Conservation (phyloP, 2,888 invertebrate species). For the Drosophila robusta region DNA sequence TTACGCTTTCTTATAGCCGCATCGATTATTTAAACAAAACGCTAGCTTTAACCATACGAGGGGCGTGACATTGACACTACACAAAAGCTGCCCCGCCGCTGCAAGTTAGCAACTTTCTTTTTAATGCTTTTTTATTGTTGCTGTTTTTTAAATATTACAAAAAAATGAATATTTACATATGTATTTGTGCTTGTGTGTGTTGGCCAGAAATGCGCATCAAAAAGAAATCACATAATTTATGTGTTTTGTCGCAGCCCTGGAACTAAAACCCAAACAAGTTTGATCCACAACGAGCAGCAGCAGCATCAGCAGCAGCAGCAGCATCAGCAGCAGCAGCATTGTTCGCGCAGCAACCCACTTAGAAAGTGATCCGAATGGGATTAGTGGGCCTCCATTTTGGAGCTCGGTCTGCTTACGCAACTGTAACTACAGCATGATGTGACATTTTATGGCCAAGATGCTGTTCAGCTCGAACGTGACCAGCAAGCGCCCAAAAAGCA, state of each 20-base stretch:
- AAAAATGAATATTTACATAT: slow-evolving; percentile 33
- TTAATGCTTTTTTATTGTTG: slow-evolving; percentile 35
- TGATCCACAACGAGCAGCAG: slow-evolving; percentile 19
- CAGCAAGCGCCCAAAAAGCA: slow-evolving; percentile 14
- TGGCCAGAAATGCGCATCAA: slow-evolving; percentile 43
- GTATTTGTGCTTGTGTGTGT: background rate
- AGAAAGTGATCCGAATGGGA: slow-evolving; percentile 74
- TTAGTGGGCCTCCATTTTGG: slow-evolving; percentile 46
- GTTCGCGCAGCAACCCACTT: slow-evolving; percentile 39
- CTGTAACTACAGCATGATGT: slow-evolving; percentile 37
- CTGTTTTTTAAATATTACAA: background rate
- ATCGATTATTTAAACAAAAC: slow-evolving; percentile 60
- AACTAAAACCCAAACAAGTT: slow-evolving; percentile 50
- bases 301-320: background rate
- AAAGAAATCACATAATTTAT: slow-evolving; percentile 63
- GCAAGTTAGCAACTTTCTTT: slow-evolving; percentile 67
- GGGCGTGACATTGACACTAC: slow-evolving; percentile 72
- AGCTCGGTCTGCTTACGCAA: slow-evolving; percentile 43
- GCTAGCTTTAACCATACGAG: slow-evolving; percentile 30
- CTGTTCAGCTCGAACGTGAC: slow-evolving; percentile 41
- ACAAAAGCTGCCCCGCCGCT: slow-evolving; percentile 24
- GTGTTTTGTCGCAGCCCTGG: slow-evolving; percentile 24
- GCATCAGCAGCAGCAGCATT: background rate
- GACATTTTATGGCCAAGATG: slow-evolving; percentile 41
- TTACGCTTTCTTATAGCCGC: slow-evolving; percentile 61